Evolutionary conservation across 2,113 vertebrate species (phyloP).

Genomic region (Okapia johnstoni): DNA sequence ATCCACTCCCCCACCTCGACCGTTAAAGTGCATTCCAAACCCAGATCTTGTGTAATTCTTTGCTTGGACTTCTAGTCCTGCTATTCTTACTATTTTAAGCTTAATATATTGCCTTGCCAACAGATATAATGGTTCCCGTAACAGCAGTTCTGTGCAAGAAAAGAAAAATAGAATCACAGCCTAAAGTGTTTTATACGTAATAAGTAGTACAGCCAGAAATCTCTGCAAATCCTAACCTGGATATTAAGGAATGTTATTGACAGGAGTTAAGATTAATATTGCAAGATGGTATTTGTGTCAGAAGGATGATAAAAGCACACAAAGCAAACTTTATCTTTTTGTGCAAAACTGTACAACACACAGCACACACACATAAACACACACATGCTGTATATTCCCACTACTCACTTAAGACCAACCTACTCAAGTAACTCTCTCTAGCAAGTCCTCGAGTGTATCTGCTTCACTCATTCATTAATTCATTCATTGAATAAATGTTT

Average conservation of each 20-base stretch:
- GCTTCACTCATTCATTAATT: background rate
- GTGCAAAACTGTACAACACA: background rate
- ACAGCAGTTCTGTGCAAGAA: background rate
- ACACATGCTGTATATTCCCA: background rate
- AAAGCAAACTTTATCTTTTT: background rate
- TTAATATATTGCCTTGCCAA: constrained; percentile 51
- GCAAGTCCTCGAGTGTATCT: background rate
- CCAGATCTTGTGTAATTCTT: constrained; percentile 59
- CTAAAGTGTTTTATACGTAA: background rate
- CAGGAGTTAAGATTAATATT: background rate
- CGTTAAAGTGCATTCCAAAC: constrained; percentile 38
- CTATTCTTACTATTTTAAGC: constrained; percentile 38
- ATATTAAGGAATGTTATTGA: background rate
- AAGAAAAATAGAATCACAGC: background rate
- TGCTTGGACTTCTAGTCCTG: constrained; percentile 3
- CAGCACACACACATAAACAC: fast-evolving
- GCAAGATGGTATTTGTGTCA: background rate
- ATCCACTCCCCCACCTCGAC: background rate
- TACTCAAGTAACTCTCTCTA: background rate
- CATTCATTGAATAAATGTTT: background rate
- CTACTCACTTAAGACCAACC: background rate
- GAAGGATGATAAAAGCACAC: background rate
- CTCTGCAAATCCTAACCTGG: background rate
- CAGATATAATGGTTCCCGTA: constrained; percentile 38
- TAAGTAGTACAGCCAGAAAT: background rate